Evolutionary conservation across 2,888 invertebrate species (phyloP).

Genomic region (Dicranocentrus wangi): DNA sequence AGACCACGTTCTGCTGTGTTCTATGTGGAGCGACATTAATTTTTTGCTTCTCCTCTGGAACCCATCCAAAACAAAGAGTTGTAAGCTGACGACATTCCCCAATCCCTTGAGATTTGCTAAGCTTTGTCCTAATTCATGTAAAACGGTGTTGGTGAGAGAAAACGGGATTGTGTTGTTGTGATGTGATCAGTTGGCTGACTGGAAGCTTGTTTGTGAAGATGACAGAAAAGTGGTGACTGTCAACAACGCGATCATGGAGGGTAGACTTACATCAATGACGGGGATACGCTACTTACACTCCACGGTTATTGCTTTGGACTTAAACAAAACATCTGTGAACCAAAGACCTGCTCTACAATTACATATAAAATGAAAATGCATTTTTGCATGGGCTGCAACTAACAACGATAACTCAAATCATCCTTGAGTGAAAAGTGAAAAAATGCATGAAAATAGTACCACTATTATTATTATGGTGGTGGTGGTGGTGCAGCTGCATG

Average conservation of each 20-base stretch:
- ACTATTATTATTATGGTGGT: too few relatives aligned
- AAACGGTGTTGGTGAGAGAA: conserved; percentile 13
- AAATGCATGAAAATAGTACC: too few relatives aligned
- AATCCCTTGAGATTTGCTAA: conserved; percentile 32
- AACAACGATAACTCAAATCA: too few relatives aligned
- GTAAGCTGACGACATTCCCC: conserved; percentile 24
- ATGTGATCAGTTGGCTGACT: background rate
- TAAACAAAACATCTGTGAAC: too few relatives aligned
- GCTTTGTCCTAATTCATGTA: conserved; percentile 45
- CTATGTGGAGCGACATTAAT: conserved; percentile 7
- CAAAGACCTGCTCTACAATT: too few relatives aligned
- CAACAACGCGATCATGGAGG: background rate
- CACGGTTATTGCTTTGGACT: too few relatives aligned
- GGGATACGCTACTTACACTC: too few relatives aligned
- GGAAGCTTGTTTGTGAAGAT: conserved; percentile 1
- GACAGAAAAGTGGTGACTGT: background rate
- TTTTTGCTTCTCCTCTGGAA: conserved; percentile 33
- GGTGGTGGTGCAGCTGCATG: too few relatives aligned
- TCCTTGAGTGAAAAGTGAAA: too few relatives aligned
- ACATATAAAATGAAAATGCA: too few relatives aligned
- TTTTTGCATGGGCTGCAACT: too few relatives aligned
- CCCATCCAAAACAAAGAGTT: conserved; percentile 51
- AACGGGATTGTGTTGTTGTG: conserved; percentile 2
- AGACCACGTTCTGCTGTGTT: background rate
- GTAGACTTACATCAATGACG: too few relatives aligned